Evolutionary conservation across 2,797 vertebrate species (phyloP), one percentile per base, ranked within the genome.

Genomic region (Odontamblyopus lacepedii): DNA sequence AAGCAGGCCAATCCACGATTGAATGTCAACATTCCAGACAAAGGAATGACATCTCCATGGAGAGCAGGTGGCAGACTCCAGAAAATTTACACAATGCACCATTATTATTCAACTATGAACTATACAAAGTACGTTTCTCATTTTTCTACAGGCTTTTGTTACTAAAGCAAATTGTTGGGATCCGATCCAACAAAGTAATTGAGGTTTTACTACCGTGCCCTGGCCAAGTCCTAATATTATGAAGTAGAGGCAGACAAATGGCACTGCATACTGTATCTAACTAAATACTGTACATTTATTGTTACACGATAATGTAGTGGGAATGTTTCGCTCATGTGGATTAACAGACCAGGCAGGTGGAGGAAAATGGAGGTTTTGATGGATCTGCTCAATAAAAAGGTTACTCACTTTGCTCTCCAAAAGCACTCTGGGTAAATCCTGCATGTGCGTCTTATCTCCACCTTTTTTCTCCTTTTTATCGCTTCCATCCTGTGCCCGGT

Each of bases 381-480:
- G 66, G 63, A 78, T 82, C 38, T 66, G 67, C 30, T 74, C 41
- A 77, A 78, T 79, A 81, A 84, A 83, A 63, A 83, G 69, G 32
- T 56, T 63, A 65, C 64, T 84, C 29, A 50, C 73, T 75, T 79
- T 64, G 65, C 61, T 76, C 78, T 73, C 75, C 44, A 66, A 51
- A 67, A 70, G 67, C 67, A 59, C 29, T 67, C 71, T 68, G 61
- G 73, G 62, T 84, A 84, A 86, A 83, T 83, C 79, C 75, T 73
- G 44, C 69, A 66, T 72, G 65, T 77, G 64, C 56, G 41, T 56
- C 62, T 85, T 81, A 78, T 82, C 80, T 75, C 73, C 68, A 70
- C 59, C 55, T 74, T 83, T 84, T 75, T 75, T 62, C 70, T 3
- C 6, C 57, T 66, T 66, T 86, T 82, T 84, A 81, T 83, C 67